Evolutionary conservation across 92 coral and sea anemone species (phyloP), one percentile per base, ranked within the genome.

Genomic region (Galaxea fascicularis): DNA sequence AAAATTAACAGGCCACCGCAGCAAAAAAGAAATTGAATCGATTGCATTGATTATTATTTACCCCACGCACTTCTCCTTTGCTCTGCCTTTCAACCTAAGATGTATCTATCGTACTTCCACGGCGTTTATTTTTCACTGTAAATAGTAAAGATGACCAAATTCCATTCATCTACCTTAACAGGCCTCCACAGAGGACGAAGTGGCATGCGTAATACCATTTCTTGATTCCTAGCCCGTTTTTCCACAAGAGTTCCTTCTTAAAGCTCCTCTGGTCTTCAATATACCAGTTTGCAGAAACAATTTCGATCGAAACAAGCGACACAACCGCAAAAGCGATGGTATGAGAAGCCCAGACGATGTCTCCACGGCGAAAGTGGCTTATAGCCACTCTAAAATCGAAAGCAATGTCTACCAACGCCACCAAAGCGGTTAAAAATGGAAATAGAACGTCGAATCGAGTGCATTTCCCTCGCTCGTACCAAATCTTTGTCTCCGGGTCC

Each of bases 401-500:
- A 0, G 28, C 80, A 11, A 63, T 16, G 35, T 86, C 90, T 66
- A 78, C 30, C 28, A 86, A 79, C 26, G 39, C 35, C 31, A 79
- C 18, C 52, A 78, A 18, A 25, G 76, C 69, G 10, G 78, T 71
- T 10, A 86, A 47, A 24, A 86, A 79, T 18, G 90, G 90, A 51
- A 78, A 78, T 13, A 86, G 35, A n/a, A 78, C 53, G 71, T 77
- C 79, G 8, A 86, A 79, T 12, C 90, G 74, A 14, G 85, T 54
- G 80, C 90, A 86, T 14, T 79, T 56, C 35, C 72, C 90, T 47
- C 85, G 74, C 31, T 86, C 83, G 47, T 86, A 78, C 90, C 90
- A 86, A 10, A 79, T 53, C 46, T 51, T 82, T 21, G 85, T 46
- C 11, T 79, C 76, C 0, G 86, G 86, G 21, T 86, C 85, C 46